Conservation (phyloP, 2,888 invertebrate species). For the Papilio protenor region DNA sequence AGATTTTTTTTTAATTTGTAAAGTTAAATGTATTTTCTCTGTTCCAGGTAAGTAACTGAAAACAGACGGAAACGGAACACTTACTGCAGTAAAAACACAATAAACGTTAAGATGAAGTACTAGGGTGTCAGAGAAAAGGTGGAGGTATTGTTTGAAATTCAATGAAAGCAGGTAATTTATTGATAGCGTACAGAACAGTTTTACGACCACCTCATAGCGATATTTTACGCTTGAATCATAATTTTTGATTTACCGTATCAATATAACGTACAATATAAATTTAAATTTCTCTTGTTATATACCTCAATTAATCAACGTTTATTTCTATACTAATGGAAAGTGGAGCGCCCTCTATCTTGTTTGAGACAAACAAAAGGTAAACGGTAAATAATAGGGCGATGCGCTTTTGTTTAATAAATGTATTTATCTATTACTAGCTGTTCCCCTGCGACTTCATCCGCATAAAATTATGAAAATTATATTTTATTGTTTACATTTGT, state of each 20-base stretch:
- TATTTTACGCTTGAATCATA: conserved; percentile 22
- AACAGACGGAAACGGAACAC: too few relatives aligned
- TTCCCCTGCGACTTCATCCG: too few relatives aligned
- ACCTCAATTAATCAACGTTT: background rate
- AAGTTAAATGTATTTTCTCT: too few relatives aligned
- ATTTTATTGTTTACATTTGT: too few relatives aligned
- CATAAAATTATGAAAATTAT: too few relatives aligned
- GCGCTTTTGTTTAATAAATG: background rate
- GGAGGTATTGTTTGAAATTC: conserved; percentile 6
- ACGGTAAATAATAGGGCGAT: too few relatives aligned
- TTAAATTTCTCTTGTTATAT: background rate
- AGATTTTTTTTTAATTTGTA: too few relatives aligned
- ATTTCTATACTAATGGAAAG: background rate
- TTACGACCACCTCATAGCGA: conserved; percentile 5
- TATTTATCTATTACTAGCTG: background rate
- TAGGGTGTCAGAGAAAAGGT: background rate
- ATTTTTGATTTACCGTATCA: conserved; percentile 25
- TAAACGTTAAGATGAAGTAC: background rate
- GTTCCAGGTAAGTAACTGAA: too few relatives aligned
- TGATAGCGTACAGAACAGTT: conserved; percentile 4
- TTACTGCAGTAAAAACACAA: too few relatives aligned
- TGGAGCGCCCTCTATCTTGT: background rate
- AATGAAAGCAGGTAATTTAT: conserved; percentile 27
- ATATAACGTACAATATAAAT: conserved; percentile 14
- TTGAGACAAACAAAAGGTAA: background rate